Evolutionary conservation across 2,888 invertebrate species (phyloP), one percentile per base, ranked within the genome.

Genomic region (Noctuana brunneofusca): DNA sequence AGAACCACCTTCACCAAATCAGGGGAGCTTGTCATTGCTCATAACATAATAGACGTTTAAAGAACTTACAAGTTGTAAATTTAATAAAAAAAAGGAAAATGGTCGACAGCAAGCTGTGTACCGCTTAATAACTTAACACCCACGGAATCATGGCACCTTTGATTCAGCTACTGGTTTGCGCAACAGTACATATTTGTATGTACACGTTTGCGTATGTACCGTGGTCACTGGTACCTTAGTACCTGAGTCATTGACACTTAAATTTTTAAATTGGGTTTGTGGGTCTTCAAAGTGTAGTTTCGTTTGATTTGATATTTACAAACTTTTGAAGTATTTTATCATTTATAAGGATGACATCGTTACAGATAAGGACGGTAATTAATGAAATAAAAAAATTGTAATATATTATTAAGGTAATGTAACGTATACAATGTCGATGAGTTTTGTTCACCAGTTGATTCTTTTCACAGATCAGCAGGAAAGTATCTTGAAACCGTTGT

Each of bases 121-220:
- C 18, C 2, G 20, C 18, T 55, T 27, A 43, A 43, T 54, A 54
- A 54, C 22, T 38, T 38, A 14, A 38, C 58, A 35, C 58, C 58
- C 49, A 58, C 49, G 32, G 14, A 38, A 11, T 22, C 12, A 30
- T 14, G 46, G 32, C 48, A 41, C 27, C 52, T 41, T 20, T 24
- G 9, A 35, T 14, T 22, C 18, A 18, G 59, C 52, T 43, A 53
- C 52, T 59, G 52, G 59, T 53, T 59, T 59, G 49, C 52, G 43
- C 52, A 59, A 59, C 18, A 52, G 27, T 35, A 48, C 20, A 14
- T 43, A 18, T n/a, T n/a, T n/a, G n/a, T n/a, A n/a, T n/a, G n/a
- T 16, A 18, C 8, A 41, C 16, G 8, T 41, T n/a, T n/a, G n/a
- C n/a, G 41, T 41, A 38, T 16, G 43, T 11, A 43, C 43, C 9